Percentiles rank a stretch among this genome's conserved stretches.
Conservation (phyloP, 2,113 vertebrate species). For the Fulica atra region DNA sequence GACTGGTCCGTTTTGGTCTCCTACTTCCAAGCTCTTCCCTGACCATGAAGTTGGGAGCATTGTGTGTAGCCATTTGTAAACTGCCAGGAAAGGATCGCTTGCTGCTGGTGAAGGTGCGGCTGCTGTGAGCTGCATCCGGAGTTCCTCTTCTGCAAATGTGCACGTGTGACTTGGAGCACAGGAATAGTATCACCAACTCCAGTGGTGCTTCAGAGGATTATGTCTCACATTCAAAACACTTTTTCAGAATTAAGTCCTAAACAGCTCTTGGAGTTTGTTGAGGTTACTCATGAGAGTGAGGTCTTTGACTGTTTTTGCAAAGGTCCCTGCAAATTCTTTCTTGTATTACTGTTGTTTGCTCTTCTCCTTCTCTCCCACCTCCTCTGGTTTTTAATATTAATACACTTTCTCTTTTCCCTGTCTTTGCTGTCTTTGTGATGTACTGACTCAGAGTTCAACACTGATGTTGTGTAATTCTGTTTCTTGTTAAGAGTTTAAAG, state of each 20-base stretch:
- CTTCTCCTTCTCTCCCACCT: neutral
- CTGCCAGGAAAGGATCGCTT: neutral
- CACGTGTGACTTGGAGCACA: accelerated
- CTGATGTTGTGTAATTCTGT: neutral
- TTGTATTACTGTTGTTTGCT: accelerated
- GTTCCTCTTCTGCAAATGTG: neutral
- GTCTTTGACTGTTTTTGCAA: neutral
- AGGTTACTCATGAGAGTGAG: neutral
- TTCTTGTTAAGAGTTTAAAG: conserved; percentile 1
- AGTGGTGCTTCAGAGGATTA: neutral
- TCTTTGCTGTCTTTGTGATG: neutral
- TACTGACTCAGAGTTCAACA: conserved; percentile 39
- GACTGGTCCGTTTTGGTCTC: neutral
- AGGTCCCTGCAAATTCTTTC: accelerated
- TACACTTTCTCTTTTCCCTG: neutral
- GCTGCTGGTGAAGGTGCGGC: neutral
- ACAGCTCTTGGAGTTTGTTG: neutral
- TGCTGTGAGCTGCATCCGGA: accelerated
- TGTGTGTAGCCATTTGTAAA: neutral
- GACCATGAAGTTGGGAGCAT: neutral
- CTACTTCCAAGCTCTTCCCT: neutral
- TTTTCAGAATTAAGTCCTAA: neutral
- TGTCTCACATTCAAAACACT: accelerated
- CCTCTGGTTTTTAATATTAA: neutral
- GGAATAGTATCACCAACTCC: neutral